phyloP scores from a whole-genome alignment of 1,140 invertebrate species.

The Drosophila truncata region DNA sequence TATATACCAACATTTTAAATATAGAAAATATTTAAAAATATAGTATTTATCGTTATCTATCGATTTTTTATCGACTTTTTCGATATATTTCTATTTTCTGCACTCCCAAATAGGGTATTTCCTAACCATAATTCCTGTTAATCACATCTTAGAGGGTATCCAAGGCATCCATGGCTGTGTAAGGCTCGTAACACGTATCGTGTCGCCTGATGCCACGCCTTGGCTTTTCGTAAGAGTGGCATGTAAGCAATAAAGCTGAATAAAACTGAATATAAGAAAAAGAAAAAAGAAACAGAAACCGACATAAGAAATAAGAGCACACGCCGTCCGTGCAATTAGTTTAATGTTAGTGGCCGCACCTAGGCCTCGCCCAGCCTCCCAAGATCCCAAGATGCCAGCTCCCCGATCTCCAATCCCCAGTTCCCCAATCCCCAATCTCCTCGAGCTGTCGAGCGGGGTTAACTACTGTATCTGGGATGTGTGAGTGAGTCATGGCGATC shows the following conservation, averaged over 20 bases:
- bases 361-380: constrained; percentile 34
- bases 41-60: too few relatives aligned
- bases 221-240: constrained; percentile 32
- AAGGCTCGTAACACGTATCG: constrained; percentile 12
- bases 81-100: neutral
- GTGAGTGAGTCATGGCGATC: constrained; percentile 30
- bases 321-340: constrained; percentile 50
- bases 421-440: neutral
- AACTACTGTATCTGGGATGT: constrained; percentile 23
- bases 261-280: constrained; percentile 14
- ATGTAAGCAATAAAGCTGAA: constrained; percentile 23
- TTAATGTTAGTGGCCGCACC: constrained; percentile 61
- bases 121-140: too few relatives aligned
- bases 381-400: constrained; percentile 22
- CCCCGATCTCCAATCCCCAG: neutral
- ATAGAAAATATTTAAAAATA: neutral
- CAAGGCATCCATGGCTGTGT: neutral
- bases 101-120: neutral
- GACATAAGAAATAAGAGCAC: constrained; percentile 46
- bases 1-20: neutral
- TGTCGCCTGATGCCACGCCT: constrained; percentile 34
- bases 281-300: constrained; percentile 5
- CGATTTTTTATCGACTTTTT: too few relatives aligned
- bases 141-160: neutral
- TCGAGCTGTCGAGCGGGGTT: neutral